Evolutionary conservation across 2,888 invertebrate species (phyloP).

Genomic region (Crossocerus cetratus): DNA sequence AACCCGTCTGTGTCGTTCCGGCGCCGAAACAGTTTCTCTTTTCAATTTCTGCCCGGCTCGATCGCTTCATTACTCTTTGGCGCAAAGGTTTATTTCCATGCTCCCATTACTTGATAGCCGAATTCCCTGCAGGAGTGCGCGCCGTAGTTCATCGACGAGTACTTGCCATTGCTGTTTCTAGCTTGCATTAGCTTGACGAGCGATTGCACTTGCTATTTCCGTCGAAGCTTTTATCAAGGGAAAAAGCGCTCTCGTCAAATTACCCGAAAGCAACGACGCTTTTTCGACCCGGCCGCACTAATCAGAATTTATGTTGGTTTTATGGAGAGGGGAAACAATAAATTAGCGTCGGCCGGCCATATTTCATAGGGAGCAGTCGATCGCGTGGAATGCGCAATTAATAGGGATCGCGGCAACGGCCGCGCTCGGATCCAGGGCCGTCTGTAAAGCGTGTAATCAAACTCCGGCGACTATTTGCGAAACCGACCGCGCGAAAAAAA

Average conservation of each 20-base stretch:
- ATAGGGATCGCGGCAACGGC: too few species aligned
- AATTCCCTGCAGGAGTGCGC: too few species aligned
- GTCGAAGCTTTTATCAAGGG: too few species aligned
- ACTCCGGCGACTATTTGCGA: conserved; percentile 30
- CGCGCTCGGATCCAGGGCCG: neutral
- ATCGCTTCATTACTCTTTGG: neutral
- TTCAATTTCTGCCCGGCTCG: neutral
- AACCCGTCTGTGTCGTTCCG: neutral
- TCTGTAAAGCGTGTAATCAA: conserved; percentile 27
- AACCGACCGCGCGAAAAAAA: neutral
- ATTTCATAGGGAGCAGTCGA: neutral
- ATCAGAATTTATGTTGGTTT: conserved; percentile 1
- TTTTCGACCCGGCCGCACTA: neutral
- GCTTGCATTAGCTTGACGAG: too few species aligned
- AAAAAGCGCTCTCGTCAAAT: too few species aligned
- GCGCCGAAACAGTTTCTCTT: neutral
- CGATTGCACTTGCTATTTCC: too few species aligned
- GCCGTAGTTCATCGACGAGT: too few species aligned
- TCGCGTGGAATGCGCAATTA: conserved; percentile 18
- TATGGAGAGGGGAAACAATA: neutral
- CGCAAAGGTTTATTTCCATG: too few species aligned
- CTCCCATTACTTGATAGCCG: too few species aligned
- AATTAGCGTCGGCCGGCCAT: neutral
- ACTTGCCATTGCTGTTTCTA: too few species aligned
- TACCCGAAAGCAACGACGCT: too few species aligned